A percentile compares a stretch with the other conserved stretches of the same genome.
Evolutionary conservation across 2,113 vertebrate species (phyloP).

Genomic region (Lepisosteus osseus): DNA sequence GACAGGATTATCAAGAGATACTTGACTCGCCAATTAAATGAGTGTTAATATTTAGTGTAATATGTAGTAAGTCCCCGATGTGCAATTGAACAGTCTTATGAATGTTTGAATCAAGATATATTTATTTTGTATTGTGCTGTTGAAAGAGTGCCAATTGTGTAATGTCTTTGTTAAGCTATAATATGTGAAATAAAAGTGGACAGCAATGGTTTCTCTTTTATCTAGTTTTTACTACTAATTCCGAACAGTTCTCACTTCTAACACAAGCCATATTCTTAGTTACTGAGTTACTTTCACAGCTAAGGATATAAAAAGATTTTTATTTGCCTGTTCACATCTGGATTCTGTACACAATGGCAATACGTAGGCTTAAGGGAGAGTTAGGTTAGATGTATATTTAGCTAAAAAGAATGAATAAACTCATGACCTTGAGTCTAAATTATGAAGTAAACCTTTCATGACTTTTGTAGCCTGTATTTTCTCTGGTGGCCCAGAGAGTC

Average conservation of each 20-base stretch:
- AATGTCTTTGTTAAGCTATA: constrained; percentile 62
- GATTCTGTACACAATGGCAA: too few species aligned
- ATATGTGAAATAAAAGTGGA: constrained; percentile 63
- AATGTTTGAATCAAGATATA: constrained; percentile 62
- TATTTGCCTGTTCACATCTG: too few species aligned
- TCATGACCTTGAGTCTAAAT: too few species aligned
- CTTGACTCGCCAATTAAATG: constrained; percentile 91
- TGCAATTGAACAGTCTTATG: constrained; percentile 47
- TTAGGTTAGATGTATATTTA: too few species aligned
- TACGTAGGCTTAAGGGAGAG: too few species aligned
- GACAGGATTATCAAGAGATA: constrained; percentile 93
- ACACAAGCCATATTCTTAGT: too few species aligned
- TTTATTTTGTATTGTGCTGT: constrained; percentile 65
- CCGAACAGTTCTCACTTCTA: neutral
- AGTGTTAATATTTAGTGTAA: constrained; percentile 33
- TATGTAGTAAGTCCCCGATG: constrained; percentile 7
- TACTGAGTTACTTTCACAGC: too few species aligned
- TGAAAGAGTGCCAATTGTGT: constrained; percentile 64
- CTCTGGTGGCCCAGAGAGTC: too few species aligned
- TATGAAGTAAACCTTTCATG: too few species aligned
- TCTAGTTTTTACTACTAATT: constrained; percentile 8
- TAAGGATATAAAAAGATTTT: too few species aligned
- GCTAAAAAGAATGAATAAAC: too few species aligned
- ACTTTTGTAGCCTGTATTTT: too few species aligned
- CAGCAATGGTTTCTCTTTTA: constrained; percentile 35